Evolutionary conservation across 2,113 vertebrate genomes (phyloP).

Genomic region (Trematomus loennbergii): DNA sequence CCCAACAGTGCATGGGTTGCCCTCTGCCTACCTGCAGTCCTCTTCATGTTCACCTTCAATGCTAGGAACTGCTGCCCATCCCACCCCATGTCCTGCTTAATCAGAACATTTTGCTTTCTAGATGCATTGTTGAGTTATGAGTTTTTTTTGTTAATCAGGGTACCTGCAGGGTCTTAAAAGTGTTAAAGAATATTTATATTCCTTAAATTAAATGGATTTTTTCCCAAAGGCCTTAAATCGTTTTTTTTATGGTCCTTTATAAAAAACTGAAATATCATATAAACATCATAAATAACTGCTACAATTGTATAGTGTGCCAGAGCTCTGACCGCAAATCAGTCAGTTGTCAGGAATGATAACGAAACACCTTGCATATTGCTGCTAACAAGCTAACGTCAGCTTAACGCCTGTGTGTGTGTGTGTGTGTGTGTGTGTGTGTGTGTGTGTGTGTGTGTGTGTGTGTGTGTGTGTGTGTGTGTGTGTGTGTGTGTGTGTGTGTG

Average conservation of each 20-base stretch:
- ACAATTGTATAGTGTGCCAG: background rate
- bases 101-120: constrained; percentile 18
- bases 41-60: constrained; percentile 18
- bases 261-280: no score
- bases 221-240: background rate
- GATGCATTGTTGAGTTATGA: constrained; percentile 7
- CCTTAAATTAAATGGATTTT: no score
- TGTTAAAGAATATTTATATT: no score
- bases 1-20: constrained; percentile 55
- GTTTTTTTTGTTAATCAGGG: background rate
- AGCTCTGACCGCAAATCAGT: no score
- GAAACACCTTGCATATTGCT: no score
- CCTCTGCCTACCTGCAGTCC: constrained; percentile 30
- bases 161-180: background rate
- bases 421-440: no score
- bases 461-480: no score
- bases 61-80: constrained; percentile 36
- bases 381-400: no score
- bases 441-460: no score
- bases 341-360: no score
- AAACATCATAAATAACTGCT: background rate
- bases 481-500: no score
- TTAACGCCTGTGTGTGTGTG: no score
- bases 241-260: background rate
- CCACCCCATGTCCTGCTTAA: constrained; percentile 31